Evolutionary conservation across 2,888 invertebrate species (phyloP).

Genomic region (Meiosimyza decipiens): DNA sequence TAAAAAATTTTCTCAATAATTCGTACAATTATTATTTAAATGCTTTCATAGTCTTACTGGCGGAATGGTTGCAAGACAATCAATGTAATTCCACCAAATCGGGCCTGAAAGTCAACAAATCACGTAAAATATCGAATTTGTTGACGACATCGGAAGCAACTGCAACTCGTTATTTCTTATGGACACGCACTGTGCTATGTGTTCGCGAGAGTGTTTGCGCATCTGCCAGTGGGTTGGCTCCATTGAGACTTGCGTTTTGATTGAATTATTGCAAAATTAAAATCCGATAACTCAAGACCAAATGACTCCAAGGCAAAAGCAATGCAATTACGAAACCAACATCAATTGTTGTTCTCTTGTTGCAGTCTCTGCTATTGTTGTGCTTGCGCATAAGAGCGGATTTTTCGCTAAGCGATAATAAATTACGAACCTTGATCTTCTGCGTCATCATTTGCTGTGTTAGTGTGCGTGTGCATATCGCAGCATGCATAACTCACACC

Average conservation of each 20-base stretch:
- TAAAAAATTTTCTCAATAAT: too few relatives aligned
- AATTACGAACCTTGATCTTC: conserved; percentile 47
- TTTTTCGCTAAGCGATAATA: conserved; percentile 20
- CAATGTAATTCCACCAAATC: neutral
- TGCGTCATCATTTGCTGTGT: conserved; percentile 17
- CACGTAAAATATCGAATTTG: conserved; percentile 28
- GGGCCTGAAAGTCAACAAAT: neutral
- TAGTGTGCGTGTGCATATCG: neutral
- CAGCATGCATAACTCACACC: neutral
- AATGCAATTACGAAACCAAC: neutral
- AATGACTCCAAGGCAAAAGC: conserved; percentile 30
- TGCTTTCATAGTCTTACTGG: too few relatives aligned
- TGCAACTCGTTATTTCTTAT: neutral
- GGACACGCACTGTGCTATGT: neutral
- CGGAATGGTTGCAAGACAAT: neutral
- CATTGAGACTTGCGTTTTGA: conserved; percentile 13
- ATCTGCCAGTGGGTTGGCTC: conserved; percentile 20
- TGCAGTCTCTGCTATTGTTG: neutral
- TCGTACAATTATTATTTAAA: too few relatives aligned
- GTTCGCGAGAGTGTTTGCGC: conserved; percentile 16
- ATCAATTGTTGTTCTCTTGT: conserved; percentile 8
- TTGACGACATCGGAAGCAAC: neutral
- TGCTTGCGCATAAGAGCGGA: conserved; percentile 24
- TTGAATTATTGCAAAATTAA: conserved; percentile 35
- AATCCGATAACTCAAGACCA: conserved; percentile 28